Percentiles rank a stretch among this genome's conserved stretches.
phyloP scores from a whole-genome alignment of 2,888 invertebrate genomes.

The Eubasilissa splendida region DNA sequence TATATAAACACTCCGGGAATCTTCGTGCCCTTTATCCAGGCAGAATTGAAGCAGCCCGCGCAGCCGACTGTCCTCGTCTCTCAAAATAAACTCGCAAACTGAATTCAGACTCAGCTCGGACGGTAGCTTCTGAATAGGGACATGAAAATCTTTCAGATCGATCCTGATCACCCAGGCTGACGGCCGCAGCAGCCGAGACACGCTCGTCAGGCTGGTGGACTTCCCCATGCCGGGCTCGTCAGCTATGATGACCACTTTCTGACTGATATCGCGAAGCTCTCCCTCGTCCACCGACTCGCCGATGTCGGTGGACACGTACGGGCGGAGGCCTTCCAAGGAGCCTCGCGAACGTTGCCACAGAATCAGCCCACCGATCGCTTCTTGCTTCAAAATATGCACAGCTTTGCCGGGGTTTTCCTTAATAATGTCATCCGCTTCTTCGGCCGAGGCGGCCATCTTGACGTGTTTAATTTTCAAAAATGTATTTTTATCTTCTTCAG shows the following conservation, averaged over 20 bases:
- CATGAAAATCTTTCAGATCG: constrained; percentile 3
- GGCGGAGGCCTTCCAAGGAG: background rate
- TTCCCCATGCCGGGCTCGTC: background rate
- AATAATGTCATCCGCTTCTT: background rate
- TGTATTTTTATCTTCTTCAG: background rate
- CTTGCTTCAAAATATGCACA: constrained; percentile 1
- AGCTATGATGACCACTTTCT: background rate
- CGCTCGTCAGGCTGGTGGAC: constrained; percentile 6
- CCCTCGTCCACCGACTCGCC: background rate
- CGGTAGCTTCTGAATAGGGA: background rate
- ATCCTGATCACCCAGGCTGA: constrained; percentile 2
- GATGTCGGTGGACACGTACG: background rate
- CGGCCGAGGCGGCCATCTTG: background rate
- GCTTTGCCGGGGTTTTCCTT: background rate
- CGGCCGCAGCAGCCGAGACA: background rate
- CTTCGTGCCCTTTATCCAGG: background rate
- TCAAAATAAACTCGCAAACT: background rate
- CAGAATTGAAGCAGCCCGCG: background rate
- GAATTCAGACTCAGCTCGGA: background rate
- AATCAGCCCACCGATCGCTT: background rate
- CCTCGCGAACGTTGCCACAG: background rate
- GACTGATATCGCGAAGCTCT: background rate
- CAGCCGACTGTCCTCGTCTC: no score
- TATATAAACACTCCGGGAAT: background rate
- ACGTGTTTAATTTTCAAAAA: background rate